Conservation (phyloP, 2,113 vertebrate species). For the Tamias sibiricus region DNA sequence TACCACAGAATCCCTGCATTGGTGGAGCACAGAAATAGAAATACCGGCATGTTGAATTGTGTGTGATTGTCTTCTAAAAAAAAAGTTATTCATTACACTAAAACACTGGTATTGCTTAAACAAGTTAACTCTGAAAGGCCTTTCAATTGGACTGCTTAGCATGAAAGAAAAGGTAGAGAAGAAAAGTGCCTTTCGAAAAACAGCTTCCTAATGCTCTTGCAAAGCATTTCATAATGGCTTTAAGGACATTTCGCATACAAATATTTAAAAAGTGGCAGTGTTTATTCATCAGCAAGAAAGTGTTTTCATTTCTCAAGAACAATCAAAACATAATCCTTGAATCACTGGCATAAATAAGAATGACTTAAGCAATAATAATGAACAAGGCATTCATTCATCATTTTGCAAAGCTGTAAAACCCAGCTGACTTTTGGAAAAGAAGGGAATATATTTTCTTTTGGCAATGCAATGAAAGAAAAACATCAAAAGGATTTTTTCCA, state of each 20-base stretch:
- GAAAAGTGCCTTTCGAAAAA: slow-evolving; percentile 83
- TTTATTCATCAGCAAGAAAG: slow-evolving; percentile 88
- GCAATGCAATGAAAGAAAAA: slow-evolving; percentile 68
- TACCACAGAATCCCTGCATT: slow-evolving; percentile 85
- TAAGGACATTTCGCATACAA: slow-evolving; percentile 88
- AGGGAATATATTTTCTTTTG: slow-evolving; percentile 73
- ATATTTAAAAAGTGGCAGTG: slow-evolving; percentile 88
- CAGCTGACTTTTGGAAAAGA: slow-evolving; percentile 83
- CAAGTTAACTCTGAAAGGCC: slow-evolving; percentile 91
- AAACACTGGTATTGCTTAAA: slow-evolving; percentile 91
- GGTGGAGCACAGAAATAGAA: slow-evolving; percentile 87
- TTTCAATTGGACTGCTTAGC: slow-evolving; percentile 88
- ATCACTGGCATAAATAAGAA: slow-evolving; percentile 87
- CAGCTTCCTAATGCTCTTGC: slow-evolving; percentile 85
- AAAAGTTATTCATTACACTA: slow-evolving; percentile 91
- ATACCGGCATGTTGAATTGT: slow-evolving; percentile 85
- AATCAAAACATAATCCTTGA: slow-evolving; percentile 90
- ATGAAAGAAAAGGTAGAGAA: slow-evolving; percentile 87
- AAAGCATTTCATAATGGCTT: slow-evolving; percentile 88
- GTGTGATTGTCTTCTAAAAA: slow-evolving; percentile 86
- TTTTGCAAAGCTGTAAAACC: slow-evolving; percentile 85
- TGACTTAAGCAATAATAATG: slow-evolving; percentile 86
- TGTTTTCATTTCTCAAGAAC: slow-evolving; percentile 87
- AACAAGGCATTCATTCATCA: slow-evolving; percentile 88
- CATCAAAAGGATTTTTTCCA: slow-evolving; percentile 45